Evolutionary conservation across 2,797 vertebrate genomes (phyloP).

Genomic region (Sylvia borin): DNA sequence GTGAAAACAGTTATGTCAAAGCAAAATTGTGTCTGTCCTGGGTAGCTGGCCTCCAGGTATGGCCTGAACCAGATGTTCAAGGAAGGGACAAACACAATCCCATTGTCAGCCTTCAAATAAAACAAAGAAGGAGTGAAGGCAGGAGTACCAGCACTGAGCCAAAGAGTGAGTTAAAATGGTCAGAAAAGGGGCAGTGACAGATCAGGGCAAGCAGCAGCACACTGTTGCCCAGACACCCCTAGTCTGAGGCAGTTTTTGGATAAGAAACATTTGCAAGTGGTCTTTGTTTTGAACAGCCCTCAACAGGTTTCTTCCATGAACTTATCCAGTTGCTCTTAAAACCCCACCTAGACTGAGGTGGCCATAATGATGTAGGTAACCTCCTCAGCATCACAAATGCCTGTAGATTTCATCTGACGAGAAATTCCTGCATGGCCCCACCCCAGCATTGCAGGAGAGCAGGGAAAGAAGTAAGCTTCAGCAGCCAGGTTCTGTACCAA

Average conservation of each 20-base stretch:
- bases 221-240: background rate
- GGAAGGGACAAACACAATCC: background rate
- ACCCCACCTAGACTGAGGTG: background rate
- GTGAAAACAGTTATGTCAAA: background rate
- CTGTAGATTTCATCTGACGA: background rate
- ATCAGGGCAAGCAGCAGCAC: background rate
- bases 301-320: background rate
- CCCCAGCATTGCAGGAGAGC: background rate
- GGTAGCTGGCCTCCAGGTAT: background rate
- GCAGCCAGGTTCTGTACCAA: background rate
- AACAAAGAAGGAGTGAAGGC: background rate
- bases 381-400: background rate
- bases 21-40: background rate
- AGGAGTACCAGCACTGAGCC: background rate
- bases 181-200: background rate
- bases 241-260: background rate
- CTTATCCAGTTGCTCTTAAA: background rate
- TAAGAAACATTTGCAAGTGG: background rate
- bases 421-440: background rate
- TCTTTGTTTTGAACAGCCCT: background rate
- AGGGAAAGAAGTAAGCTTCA: background rate
- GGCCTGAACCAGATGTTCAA: background rate
- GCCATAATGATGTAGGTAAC: background rate
- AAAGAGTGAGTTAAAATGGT: background rate
- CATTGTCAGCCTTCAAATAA: background rate